Evolutionary conservation across 2,797 vertebrate species (phyloP).

Genomic region (Alosa sapidissima): DNA sequence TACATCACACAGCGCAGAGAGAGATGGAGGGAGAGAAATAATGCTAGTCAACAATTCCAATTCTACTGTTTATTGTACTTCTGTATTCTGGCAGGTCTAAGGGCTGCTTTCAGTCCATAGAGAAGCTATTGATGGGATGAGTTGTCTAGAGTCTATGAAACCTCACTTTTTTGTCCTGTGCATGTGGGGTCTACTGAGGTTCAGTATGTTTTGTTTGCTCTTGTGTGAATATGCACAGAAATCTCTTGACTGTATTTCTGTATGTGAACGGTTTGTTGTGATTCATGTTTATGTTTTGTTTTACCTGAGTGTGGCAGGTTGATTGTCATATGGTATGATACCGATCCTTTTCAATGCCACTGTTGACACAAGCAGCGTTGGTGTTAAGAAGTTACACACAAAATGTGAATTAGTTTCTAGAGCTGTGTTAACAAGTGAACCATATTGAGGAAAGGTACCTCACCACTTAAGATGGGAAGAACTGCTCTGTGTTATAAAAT

Average conservation of each 20-base stretch:
- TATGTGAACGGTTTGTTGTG: not conserved
- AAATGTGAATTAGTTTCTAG: not conserved
- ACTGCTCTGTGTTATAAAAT: not conserved
- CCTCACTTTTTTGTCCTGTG: no score
- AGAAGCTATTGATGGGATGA: no score
- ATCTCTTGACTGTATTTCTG: not conserved
- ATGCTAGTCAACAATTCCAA: not conserved
- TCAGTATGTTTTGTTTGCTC: no score
- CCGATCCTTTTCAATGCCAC: not conserved
- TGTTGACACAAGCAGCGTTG: not conserved
- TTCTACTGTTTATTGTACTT: no score
- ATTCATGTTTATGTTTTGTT: not conserved
- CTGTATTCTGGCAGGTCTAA: no score
- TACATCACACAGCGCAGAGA: not conserved
- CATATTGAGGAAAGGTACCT: not conserved
- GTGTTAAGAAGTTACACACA: no score
- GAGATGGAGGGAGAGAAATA: not conserved
- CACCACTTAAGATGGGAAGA: not conserved
- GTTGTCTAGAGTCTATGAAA: no score
- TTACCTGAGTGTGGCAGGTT: not conserved
- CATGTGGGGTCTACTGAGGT: no score
- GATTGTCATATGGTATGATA: not conserved
- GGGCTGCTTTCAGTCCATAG: no score
- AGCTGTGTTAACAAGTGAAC: not conserved
- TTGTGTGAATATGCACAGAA: no score